These are phyloP conservation scores for Pelodiscus sinensis DNA, from an alignment of 2,113 vertebrate genomes.

Conservation along the genomic window DNA sequence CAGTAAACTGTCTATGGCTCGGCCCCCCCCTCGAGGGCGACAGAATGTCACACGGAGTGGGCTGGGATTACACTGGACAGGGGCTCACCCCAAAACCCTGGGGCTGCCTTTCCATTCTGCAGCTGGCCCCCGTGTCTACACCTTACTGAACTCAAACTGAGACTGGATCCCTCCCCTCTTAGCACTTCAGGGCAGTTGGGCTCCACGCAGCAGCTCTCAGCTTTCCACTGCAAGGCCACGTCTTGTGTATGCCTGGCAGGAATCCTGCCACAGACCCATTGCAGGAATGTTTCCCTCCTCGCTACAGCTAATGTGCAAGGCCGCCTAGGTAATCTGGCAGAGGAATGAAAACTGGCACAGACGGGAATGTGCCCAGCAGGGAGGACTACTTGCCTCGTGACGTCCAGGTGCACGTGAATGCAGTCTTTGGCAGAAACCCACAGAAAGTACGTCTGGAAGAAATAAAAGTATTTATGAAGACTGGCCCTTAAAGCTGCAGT, in stretches of 20 bases:
- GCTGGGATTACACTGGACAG: background rate
- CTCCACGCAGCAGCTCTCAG: background rate
- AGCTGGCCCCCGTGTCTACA: background rate
- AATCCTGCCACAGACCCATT: background rate
- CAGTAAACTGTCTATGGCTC: background rate
- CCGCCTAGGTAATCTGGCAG: background rate
- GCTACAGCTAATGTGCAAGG: background rate
- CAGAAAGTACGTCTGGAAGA: conserved; percentile 88
- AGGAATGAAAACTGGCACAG: background rate
- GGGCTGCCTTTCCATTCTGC: fast-evolving
- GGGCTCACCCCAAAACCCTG: background rate
- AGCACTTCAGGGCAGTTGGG: background rate
- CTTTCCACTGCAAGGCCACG: background rate
- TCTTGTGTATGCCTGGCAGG: background rate
- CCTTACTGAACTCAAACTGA: background rate
- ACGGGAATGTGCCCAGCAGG: background rate
- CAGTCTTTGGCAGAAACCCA: conserved; percentile 92
- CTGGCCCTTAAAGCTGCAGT: background rate
- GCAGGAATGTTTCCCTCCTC: background rate
- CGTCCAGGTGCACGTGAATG: conserved; percentile 83
- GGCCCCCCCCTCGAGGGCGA: background rate
- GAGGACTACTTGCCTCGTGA: conserved; percentile 82
- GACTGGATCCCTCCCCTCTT: background rate
- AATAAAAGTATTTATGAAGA: background rate
- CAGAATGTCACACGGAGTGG: background rate